These are phyloP conservation scores for Melierax canorus DNA, from an alignment of 2,113 vertebrate genomes.

Conservation along the genomic window DNA sequence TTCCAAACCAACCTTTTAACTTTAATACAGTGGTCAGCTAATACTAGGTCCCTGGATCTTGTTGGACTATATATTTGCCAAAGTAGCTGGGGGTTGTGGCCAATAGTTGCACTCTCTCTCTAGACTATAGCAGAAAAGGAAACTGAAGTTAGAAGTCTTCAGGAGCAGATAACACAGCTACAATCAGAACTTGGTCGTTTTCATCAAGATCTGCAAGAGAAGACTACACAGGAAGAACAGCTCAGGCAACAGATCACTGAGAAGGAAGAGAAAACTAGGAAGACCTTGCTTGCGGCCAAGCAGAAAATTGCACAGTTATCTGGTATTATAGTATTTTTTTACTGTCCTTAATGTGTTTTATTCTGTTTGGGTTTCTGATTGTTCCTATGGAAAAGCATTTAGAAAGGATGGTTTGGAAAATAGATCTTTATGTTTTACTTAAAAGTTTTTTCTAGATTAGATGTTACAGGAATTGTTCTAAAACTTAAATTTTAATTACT, in stretches of 20 bases:
- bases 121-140: conserved; percentile 88
- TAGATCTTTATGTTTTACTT: background rate
- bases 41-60: background rate
- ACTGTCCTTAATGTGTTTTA: background rate
- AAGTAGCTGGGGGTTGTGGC: background rate
- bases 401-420: background rate
- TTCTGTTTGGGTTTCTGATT: background rate
- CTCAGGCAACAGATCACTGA: conserved; percentile 88
- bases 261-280: conserved; percentile 94
- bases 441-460: background rate
- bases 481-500: background rate
- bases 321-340: conserved; percentile 60
- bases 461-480: background rate
- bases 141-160: conserved; percentile 77
- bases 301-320: conserved; percentile 89
- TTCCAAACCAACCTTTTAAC: background rate
- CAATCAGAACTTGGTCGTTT: conserved; percentile 84
- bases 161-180: conserved; percentile 84
- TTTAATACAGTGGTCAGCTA: background rate
- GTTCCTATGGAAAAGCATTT: background rate
- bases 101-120: background rate
- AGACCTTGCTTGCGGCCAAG: conserved; percentile 86
- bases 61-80: background rate
- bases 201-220: conserved; percentile 90
- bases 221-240: conserved; percentile 83